Percentiles rank a stretch among this genome's conserved stretches.
Conservation (phyloP, 2,888 invertebrate species). For the Drosophila longiperda region DNA sequence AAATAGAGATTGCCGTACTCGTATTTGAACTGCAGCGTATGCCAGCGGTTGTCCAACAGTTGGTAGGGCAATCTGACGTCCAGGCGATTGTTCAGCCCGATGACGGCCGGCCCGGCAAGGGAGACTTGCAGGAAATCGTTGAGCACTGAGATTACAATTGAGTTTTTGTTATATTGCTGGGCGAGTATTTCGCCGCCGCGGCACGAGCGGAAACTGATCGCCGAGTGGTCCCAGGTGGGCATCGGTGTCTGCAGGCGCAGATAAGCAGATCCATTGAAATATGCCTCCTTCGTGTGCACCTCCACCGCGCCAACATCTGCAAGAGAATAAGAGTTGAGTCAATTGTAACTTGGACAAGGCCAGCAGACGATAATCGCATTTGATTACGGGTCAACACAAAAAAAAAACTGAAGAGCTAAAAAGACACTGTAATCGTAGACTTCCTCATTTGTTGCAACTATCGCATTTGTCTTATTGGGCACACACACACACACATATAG, state of each 20-base stretch:
- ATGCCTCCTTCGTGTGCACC: constrained; percentile 89
- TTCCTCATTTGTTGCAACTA: constrained; percentile 55
- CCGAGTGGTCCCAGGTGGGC: constrained; percentile 92
- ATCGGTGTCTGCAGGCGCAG: constrained; percentile 90
- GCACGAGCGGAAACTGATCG: constrained; percentile 93
- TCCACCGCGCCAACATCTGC: constrained; percentile 78
- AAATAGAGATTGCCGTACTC: constrained; percentile 85
- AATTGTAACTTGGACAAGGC: constrained; percentile 47
- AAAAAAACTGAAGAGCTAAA: constrained; percentile 9
- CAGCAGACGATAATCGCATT: constrained; percentile 67
- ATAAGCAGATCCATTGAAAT: constrained; percentile 93
- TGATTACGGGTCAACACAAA: constrained; percentile 45
- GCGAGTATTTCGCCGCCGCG: constrained; percentile 90
- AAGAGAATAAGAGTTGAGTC: constrained; percentile 44
- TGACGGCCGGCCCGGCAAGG: constrained; percentile 85
- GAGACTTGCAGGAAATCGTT: constrained; percentile 87
- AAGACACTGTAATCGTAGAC: constrained; percentile 47
- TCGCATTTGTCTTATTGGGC: constrained; percentile 39
- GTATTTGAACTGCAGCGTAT: constrained; percentile 86
- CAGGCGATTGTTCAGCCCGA: constrained; percentile 86
- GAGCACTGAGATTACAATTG: constrained; percentile 87
- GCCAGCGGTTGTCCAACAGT: constrained; percentile 93
- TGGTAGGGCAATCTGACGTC: constrained; percentile 89
- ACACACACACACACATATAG: constrained; percentile 30
- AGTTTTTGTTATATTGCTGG: constrained; percentile 88